Evolutionary conservation across 2,113 vertebrate genomes (phyloP), one percentile per base, ranked within the genome.

Genomic region (Malurus cyaneus): DNA sequence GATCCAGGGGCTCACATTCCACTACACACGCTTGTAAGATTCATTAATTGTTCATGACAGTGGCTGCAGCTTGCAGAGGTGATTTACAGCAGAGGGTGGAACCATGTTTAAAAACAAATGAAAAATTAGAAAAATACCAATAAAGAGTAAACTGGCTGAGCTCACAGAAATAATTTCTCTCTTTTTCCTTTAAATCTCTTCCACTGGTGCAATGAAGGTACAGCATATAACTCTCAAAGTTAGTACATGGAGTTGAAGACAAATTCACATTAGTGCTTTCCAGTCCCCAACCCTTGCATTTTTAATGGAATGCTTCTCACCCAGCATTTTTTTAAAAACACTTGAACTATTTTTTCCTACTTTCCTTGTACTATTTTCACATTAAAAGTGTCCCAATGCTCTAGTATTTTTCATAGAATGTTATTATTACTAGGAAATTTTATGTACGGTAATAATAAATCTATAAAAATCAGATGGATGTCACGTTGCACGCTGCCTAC

Each of bases 391-490:
- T 94, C 90, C 96, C 79, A 42, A 85, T 88, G 79, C 83, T 61
- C 88, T 95, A 94, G 91, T 92, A 94, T 88, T 87, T 96, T 96
- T 87, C 92, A 86, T 93, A 93, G 86, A 96, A 84, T 86, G 92
- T 94, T 78, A 70, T 31, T 86, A 97, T 95, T 81, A 82, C 80
- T 93, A 95, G 89, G 91, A 95, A 88, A 92, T 88, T 94, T 92
- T 84, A 80, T 93, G 80, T 96, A 97, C 9, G 2, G 80, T 84
- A 70, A 81, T 94, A 93, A 93, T 88, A 95, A 97, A 97, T 92
- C 94, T 90, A 86, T 88, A 95, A 96, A 95, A 96, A 94, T 96
- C 66, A 96, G 87, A 95, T 73, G 88, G 67, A 89, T 93, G 72
- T 95, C 95, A 80, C 11, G 4, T 79, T 83, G 46, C 88, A 80